Percentiles rank a stretch among this genome's conserved stretches.
phyloP scores from a whole-genome alignment of 53 echinoderm and acorn worm species.

The Apostichopus leukothele region DNA sequence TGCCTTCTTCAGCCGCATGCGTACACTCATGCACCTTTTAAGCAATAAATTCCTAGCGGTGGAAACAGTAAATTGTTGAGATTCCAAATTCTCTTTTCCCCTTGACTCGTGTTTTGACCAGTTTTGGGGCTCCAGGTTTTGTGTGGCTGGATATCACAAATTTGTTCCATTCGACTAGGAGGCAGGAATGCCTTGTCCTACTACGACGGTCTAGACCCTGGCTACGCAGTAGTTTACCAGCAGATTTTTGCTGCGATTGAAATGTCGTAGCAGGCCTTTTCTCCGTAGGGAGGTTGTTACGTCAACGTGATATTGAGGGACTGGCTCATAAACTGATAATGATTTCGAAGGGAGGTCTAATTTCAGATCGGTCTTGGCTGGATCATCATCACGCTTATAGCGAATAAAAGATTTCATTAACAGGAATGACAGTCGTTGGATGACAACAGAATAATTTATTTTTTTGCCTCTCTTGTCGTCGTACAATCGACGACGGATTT shows the following conservation, averaged over 20 bases:
- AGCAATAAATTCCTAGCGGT: constrained; percentile 47
- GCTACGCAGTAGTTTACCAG: constrained; percentile 9
- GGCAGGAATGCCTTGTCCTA: neutral
- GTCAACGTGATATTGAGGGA: constrained; percentile 27
- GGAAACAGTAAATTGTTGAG: constrained; percentile 46
- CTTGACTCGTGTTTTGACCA: neutral
- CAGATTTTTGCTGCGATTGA: constrained; percentile 24
- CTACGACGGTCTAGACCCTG: neutral
- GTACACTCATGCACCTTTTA: constrained; percentile 1
- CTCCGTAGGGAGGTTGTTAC: constrained; percentile 42
- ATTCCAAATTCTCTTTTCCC: constrained; percentile 31
- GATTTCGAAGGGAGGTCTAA: constrained; percentile 11
- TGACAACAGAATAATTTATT: neutral
- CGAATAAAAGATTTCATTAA: neutral
- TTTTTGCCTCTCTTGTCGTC: neutral
- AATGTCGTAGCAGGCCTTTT: neutral
- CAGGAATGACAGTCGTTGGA: neutral
- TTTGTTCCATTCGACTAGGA: constrained; percentile 42
- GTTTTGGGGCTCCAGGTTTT: constrained; percentile 24
- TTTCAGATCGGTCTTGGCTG: too few relatives aligned
- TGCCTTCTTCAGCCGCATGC: neutral
- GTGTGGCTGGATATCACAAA: constrained; percentile 25
- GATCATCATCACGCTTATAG: too few relatives aligned
- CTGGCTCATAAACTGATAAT: constrained; percentile 24
- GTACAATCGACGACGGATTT: too few relatives aligned